A percentile compares a stretch with the other conserved stretches of the same genome.
These are phyloP conservation scores for Cerastis leucographa DNA, from an alignment of 2,888 invertebrate species.

Conservation along the genomic window DNA sequence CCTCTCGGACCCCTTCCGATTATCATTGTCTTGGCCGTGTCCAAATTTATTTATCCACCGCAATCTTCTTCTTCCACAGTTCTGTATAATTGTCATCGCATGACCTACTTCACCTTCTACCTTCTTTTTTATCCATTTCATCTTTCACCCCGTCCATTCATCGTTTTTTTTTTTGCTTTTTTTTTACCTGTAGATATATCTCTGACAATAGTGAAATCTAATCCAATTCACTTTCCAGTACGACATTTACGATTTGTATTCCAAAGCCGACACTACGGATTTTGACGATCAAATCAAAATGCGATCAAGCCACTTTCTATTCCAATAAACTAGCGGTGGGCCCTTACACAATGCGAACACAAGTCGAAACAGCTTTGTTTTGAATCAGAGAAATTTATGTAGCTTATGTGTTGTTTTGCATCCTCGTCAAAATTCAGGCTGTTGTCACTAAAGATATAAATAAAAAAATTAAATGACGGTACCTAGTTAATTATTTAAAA, in stretches of 20 bases:
- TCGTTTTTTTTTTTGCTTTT: neutral
- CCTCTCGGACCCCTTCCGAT: no score
- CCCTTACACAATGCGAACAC: neutral
- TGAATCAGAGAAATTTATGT: neutral
- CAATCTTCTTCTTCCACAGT: neutral
- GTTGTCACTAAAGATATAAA: no score
- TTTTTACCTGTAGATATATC: neutral
- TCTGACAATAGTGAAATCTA: slow-evolving; percentile 16
- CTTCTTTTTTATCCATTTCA: neutral
- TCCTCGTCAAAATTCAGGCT: no score
- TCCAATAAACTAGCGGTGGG: neutral
- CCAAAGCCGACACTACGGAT: slow-evolving; percentile 2
- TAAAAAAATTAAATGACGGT: no score
- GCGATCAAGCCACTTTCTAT: slow-evolving; percentile 31
- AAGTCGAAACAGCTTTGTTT: neutral
- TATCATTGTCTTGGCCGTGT: neutral
- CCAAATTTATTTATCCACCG: neutral
- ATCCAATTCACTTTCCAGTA: slow-evolving; percentile 24
- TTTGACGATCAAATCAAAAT: slow-evolving; percentile 24
- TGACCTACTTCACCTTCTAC: no score
- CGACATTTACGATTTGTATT: slow-evolving; percentile 43
- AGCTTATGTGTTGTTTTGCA: no score
- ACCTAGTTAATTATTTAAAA: no score
- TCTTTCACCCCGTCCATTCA: neutral
- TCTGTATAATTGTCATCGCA: neutral